Conservation (phyloP, 2,113 vertebrate genomes). For the Syrmaticus mikado region DNA sequence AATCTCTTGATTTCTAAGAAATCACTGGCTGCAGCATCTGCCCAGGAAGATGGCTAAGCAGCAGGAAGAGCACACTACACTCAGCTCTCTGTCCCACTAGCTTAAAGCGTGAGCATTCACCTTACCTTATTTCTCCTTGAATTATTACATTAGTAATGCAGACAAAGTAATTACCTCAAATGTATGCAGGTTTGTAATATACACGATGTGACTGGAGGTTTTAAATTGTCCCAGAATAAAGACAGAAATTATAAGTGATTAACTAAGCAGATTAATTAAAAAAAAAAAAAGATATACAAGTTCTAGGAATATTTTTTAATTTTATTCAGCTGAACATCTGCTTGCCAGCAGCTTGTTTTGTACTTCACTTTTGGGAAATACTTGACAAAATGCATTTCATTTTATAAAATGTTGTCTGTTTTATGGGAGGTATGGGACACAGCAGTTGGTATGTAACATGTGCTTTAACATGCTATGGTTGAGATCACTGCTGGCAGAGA, state of each 20-base stretch:
- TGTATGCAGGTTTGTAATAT: background rate
- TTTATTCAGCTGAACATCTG: background rate
- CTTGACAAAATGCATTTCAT: background rate
- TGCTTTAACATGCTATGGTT: background rate
- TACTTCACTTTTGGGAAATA: background rate
- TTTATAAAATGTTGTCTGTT: background rate
- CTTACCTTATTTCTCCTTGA: background rate
- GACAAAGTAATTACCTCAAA: background rate
- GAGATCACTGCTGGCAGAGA: background rate
- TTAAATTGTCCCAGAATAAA: background rate
- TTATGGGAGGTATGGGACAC: background rate
- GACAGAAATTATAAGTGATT: background rate
- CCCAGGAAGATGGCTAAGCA: background rate
- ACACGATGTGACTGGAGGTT: background rate
- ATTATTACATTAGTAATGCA: background rate
- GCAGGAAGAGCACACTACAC: background rate
- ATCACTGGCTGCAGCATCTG: background rate
- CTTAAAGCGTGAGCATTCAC: background rate
- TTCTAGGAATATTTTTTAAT: background rate
- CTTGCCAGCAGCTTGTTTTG: background rate
- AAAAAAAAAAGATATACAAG: background rate
- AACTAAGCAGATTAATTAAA: background rate
- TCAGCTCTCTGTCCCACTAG: background rate
- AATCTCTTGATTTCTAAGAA: slow-evolving; percentile 3
- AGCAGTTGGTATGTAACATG: rapidly evolving